phyloP scores from a whole-genome alignment of 2,113 vertebrate species.

The Lynx canadensis region DNA sequence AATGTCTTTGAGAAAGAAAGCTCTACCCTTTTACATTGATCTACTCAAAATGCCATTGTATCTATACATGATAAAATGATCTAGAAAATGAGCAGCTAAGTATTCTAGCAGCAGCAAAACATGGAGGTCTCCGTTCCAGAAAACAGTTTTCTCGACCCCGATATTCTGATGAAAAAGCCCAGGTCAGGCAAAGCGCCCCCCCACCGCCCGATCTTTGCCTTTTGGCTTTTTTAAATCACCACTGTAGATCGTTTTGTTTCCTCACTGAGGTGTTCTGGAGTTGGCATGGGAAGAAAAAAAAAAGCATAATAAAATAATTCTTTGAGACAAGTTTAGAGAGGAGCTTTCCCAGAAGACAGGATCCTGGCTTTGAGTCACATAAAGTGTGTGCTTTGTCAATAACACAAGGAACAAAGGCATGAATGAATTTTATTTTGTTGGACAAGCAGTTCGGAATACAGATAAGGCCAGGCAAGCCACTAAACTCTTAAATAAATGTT shows the following conservation, averaged over 20 bases:
- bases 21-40: background rate
- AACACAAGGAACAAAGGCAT: conserved; percentile 86
- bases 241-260: conserved; percentile 41
- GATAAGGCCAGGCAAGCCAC: conserved; percentile 90
- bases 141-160: background rate
- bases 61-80: too few relatives aligned
- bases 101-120: background rate
- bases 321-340: conserved; percentile 86
- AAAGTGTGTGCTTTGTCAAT: conserved; percentile 91
- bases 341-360: conserved; percentile 89
- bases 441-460: conserved; percentile 91
- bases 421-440: conserved; percentile 92
- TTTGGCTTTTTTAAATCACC: conserved; percentile 44
- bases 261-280: conserved; percentile 79
- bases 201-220: background rate
- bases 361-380: conserved; percentile 89
- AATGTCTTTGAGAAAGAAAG: background rate
- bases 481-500: conserved; percentile 94
- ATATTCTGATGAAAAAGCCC: background rate
- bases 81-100: background rate
- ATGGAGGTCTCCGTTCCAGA: background rate
- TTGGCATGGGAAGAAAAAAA: conserved; percentile 72
- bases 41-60: background rate
- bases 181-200: background rate
- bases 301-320: conserved; percentile 85